Percentiles rank a stretch among this genome's conserved stretches.
phyloP scores from a whole-genome alignment of 2,888 invertebrate genomes.

The Stenodera caucasica region DNA sequence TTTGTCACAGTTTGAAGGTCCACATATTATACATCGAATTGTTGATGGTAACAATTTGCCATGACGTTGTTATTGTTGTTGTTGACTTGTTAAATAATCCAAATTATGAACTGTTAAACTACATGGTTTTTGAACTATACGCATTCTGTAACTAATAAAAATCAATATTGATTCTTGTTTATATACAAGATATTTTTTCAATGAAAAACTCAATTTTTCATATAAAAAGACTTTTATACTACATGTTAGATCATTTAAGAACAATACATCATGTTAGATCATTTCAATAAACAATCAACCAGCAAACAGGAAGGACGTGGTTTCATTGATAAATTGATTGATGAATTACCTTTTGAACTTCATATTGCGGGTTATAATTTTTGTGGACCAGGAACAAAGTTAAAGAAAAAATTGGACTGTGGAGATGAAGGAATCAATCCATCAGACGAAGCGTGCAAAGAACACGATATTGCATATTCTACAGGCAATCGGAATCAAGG shows the following conservation, averaged over 20 bases:
- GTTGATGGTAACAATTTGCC: constrained; percentile 4
- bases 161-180: too few relatives aligned
- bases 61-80: constrained; percentile 10
- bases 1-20: constrained; percentile 45
- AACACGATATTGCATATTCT: constrained; percentile 47
- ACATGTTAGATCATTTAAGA: too few relatives aligned
- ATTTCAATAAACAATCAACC: neutral
- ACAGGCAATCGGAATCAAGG: constrained; percentile 41
- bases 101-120: neutral
- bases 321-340: constrained; percentile 26
- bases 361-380: constrained; percentile 33
- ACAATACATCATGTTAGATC: too few relatives aligned
- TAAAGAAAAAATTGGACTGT: constrained; percentile 38
- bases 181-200: too few relatives aligned
- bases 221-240: too few relatives aligned
- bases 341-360: constrained; percentile 32
- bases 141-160: neutral
- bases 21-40: constrained; percentile 4
- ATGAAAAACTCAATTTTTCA: too few relatives aligned
- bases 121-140: neutral
- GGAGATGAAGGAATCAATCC: constrained; percentile 46
- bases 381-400: constrained; percentile 39
- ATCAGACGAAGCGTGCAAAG: constrained; percentile 44
- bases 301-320: constrained; percentile 9
- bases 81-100: neutral